These are phyloP conservation scores for Apis cerana DNA, from an alignment of 1,140 invertebrate species.

Conservation along the genomic window DNA sequence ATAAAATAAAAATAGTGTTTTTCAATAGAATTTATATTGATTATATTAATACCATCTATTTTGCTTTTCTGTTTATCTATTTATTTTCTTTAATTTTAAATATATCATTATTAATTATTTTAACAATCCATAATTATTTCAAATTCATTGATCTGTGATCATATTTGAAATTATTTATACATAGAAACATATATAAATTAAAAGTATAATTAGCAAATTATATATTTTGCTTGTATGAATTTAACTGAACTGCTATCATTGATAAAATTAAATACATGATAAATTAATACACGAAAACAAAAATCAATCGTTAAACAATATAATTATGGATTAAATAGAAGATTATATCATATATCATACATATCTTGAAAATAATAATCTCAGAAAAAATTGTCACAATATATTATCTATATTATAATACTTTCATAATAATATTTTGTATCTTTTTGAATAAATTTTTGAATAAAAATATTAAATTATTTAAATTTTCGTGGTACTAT, in stretches of 20 bases:
- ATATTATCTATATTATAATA: background rate
- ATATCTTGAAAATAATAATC: background rate
- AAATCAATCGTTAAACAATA: background rate
- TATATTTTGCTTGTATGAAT: no score
- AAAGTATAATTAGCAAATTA: background rate
- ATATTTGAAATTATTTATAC: background rate
- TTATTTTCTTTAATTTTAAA: background rate
- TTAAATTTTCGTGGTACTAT: no score
- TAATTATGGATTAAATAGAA: background rate
- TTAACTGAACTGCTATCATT: background rate
- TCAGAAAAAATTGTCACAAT: background rate
- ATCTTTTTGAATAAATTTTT: no score
- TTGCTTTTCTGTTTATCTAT: background rate
- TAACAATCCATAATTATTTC: no score
- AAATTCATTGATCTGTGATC: background rate
- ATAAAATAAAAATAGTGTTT: no score
- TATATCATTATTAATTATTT: no score
- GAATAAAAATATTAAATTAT: no score
- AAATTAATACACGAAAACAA: background rate
- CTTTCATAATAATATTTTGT: no score
- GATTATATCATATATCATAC: no score
- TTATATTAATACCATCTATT: no score
- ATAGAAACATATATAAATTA: background rate
- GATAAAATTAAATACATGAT: background rate
- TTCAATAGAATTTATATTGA: no score